These are phyloP conservation scores for Helobdella robusta DNA, from an alignment of 2,888 invertebrate species.

Conservation along the genomic window DNA sequence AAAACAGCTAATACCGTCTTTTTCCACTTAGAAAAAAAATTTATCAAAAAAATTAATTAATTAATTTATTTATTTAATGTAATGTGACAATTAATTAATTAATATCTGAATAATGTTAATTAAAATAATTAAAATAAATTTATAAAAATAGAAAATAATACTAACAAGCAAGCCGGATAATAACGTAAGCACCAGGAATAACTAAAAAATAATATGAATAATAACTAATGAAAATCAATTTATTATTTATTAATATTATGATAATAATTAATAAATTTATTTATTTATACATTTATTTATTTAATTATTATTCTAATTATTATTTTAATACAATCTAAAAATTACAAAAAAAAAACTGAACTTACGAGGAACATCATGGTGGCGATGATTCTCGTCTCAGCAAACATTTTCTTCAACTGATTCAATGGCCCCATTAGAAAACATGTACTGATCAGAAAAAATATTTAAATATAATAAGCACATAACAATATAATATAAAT, in stretches of 20 bases:
- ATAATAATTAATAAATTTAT: too few relatives aligned
- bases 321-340: too few relatives aligned
- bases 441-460: conserved; percentile 61
- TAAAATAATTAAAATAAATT: neutral
- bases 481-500: neutral
- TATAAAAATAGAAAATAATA: neutral
- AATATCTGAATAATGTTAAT: neutral
- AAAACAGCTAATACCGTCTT: conserved; percentile 65
- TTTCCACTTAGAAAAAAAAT: conserved; percentile 62
- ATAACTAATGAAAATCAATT: too few relatives aligned
- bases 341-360: too few relatives aligned
- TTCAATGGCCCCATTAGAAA: conserved; percentile 83
- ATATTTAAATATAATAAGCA: neutral
- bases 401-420: conserved; percentile 81
- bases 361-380: conserved; percentile 64
- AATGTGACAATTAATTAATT: neutral
- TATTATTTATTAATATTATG: too few relatives aligned
- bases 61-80: too few relatives aligned
- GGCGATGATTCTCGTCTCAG: conserved; percentile 68
- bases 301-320: too few relatives aligned
- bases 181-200: conserved; percentile 56
- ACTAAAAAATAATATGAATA: too few relatives aligned
- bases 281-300: too few relatives aligned
- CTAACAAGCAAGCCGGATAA: conserved; percentile 65
- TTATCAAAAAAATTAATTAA: too few relatives aligned